phyloP scores from a whole-genome alignment of 2,888 invertebrate species.

The Eledona agricola region DNA sequence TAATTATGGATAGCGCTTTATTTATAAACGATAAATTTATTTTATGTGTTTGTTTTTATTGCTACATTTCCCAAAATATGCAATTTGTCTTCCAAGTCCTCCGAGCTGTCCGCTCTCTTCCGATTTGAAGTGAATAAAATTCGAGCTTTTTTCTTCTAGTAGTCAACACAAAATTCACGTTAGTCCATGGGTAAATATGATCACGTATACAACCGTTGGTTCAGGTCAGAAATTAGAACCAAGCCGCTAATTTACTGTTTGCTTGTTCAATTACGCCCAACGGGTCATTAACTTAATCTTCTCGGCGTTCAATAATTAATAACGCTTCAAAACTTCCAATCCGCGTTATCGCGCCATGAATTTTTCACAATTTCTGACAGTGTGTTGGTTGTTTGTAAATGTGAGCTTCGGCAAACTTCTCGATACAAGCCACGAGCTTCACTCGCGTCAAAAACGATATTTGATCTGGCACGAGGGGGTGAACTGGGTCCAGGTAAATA shows the following conservation, averaged over 20 bases:
- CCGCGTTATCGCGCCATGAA: constrained; percentile 6
- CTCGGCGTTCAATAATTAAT: too few species aligned
- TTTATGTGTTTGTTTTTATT: too few species aligned
- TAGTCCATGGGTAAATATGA: too few species aligned
- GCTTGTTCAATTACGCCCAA: constrained; percentile 1
- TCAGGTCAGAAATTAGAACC: constrained; percentile 15
- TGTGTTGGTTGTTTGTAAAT: background rate
- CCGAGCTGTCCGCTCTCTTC: too few species aligned
- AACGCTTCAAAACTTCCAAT: too few species aligned
- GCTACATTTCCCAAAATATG: too few species aligned
- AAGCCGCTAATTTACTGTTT: constrained; percentile 17
- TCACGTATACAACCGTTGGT: background rate
- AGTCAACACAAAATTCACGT: too few species aligned
- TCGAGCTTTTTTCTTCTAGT: too few species aligned
- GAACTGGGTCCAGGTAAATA: constrained; percentile 68
- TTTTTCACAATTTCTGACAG: background rate
- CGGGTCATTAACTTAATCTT: constrained; percentile 19
- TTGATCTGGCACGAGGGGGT: constrained; percentile 69
- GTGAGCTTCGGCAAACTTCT: constrained; percentile 31
- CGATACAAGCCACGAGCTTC: constrained; percentile 48
- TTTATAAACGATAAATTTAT: background rate
- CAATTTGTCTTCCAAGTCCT: too few species aligned
- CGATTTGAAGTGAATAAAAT: too few species aligned
- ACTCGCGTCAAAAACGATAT: constrained; percentile 64
- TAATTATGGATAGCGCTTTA: background rate